A percentile compares a stretch with the other conserved stretches of the same genome.
Evolutionary conservation across 2,888 invertebrate genomes (phyloP).

Genomic region (Eristalinus aeneus): DNA sequence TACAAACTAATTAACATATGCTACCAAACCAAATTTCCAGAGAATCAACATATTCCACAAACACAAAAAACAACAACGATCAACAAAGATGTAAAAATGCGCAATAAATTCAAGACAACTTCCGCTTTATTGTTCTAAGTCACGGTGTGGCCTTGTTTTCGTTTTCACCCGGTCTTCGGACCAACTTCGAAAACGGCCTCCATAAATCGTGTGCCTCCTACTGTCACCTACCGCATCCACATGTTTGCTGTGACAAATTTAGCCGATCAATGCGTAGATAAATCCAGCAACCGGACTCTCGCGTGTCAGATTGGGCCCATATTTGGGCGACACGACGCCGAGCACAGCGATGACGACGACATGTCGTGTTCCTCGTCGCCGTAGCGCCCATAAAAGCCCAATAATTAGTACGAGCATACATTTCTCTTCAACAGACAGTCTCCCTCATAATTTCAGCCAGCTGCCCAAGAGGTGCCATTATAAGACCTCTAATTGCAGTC

Average conservation of each 20-base stretch:
- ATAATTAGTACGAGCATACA: constrained; percentile 15
- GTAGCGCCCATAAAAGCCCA: background rate
- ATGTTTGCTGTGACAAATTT: constrained; percentile 25
- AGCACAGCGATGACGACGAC: background rate
- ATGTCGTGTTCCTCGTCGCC: constrained; percentile 1
- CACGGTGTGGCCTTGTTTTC: constrained; percentile 8
- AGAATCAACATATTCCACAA: background rate
- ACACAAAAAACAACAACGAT: background rate
- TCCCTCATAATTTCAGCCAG: background rate
- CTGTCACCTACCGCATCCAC: background rate
- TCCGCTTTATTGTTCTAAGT: constrained; percentile 44
- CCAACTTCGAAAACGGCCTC: constrained; percentile 4
- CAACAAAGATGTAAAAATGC: background rate
- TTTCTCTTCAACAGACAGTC: background rate
- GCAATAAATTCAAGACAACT: constrained; percentile 14
- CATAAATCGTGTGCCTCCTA: constrained; percentile 7
- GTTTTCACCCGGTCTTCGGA: background rate
- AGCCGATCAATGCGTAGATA: constrained; percentile 16
- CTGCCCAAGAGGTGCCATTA: background rate
- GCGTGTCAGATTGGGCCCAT: constrained; percentile 10
- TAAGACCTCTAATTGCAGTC: constrained; percentile 9
- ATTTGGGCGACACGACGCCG: background rate
- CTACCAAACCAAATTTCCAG: background rate
- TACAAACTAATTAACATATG: background rate
- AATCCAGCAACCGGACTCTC: constrained; percentile 8